Conservation (phyloP, 1,140 invertebrate genomes). For the Andricus grossulariae region DNA sequence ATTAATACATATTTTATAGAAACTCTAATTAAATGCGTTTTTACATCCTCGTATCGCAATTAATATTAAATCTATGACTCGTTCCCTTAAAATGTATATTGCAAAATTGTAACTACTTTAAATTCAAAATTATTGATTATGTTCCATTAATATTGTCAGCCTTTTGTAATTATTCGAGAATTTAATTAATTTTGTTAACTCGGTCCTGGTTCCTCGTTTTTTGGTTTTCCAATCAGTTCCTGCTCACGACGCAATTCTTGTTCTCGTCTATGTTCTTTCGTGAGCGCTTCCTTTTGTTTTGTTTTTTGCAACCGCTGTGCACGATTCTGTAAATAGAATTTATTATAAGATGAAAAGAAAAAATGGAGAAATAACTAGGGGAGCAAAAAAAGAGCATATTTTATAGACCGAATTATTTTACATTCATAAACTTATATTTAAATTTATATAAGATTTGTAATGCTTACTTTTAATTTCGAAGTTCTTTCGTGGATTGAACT, state of each 20-base stretch:
- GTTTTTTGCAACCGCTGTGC: constrained; percentile 67
- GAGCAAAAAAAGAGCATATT: constrained; percentile 2
- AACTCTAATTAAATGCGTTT: too few species aligned
- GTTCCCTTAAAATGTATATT: too few species aligned
- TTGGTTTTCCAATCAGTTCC: constrained; percentile 64
- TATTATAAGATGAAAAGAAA: too few species aligned
- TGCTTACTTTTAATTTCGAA: constrained; percentile 68
- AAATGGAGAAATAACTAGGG: too few species aligned
- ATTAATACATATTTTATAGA: too few species aligned
- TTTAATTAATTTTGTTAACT: not conserved
- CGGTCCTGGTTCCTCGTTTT: not conserved
- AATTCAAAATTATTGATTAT: not conserved
- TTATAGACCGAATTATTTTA: not conserved
- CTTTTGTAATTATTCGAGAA: not conserved
- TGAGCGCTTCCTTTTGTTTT: constrained; percentile 69
- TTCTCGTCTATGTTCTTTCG: constrained; percentile 65
- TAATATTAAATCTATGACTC: too few species aligned
- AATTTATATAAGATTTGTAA: too few species aligned
- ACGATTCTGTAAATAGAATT: constrained; percentile 63
- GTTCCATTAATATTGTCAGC: not conserved
- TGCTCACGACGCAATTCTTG: constrained; percentile 64
- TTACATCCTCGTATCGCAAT: too few species aligned
- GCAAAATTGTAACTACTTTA: too few species aligned
- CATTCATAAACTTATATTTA: too few species aligned
- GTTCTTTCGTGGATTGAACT: constrained; percentile 66